A percentile compares a stretch with the other conserved stretches of the same genome.
Evolutionary conservation across 2,888 invertebrate species (phyloP).

Genomic region (Eugnorisma glareosa): DNA sequence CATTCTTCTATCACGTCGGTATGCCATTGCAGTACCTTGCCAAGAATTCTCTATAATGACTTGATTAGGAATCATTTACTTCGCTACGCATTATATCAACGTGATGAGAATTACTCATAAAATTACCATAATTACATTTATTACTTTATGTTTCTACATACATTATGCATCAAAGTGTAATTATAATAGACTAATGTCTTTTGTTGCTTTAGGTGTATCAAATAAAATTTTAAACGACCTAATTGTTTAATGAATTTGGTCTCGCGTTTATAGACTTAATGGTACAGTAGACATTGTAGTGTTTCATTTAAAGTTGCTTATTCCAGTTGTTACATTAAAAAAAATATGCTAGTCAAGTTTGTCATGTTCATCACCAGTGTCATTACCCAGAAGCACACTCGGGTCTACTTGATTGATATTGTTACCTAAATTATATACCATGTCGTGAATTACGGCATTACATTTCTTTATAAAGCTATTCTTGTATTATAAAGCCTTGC

Average conservation of each 20-base stretch:
- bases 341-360: background rate
- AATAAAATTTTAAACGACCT: background rate
- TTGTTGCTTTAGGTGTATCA: background rate
- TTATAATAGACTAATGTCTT: background rate
- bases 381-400: no score
- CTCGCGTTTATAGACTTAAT: background rate
- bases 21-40: constrained; percentile 30
- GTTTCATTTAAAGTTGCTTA: background rate
- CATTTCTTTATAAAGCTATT: background rate
- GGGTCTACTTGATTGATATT: background rate
- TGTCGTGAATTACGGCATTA: background rate
- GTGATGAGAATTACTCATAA: constrained; percentile 36
- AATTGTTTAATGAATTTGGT: background rate
- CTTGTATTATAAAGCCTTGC: background rate
- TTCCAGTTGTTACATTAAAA: background rate
- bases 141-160: constrained; percentile 2
- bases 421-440: background rate
- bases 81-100: constrained; percentile 35
- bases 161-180: constrained; percentile 25
- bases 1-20: constrained; percentile 27
- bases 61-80: constrained; percentile 46
- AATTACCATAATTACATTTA: constrained; percentile 46
- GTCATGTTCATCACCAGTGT: no score
- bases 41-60: constrained; percentile 47
- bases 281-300: background rate